Conservation (phyloP, 1,140 invertebrate genomes). For the Harlomillsia oculata region DNA sequence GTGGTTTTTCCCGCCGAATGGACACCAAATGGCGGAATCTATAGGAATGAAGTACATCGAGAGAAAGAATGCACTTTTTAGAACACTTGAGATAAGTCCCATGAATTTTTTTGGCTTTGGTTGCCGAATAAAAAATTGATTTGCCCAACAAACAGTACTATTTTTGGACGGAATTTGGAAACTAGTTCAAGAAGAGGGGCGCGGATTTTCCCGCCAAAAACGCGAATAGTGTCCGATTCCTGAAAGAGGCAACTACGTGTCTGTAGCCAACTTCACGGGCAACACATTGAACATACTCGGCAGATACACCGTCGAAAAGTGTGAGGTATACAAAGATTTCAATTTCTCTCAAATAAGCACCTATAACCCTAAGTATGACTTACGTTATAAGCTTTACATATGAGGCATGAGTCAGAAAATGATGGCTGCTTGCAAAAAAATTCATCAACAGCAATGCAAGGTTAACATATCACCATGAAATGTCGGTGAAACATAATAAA, state of each 20-base stretch:
- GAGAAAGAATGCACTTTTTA: not conserved
- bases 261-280: not conserved
- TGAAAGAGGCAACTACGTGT: slow-evolving; percentile 4
- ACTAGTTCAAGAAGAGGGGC: slow-evolving; percentile 5
- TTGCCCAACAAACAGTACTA: not conserved
- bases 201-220: not conserved
- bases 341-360: too few relatives aligned
- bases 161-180: slow-evolving; percentile 7
- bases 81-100: not conserved
- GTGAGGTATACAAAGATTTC: too few relatives aligned
- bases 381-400: too few relatives aligned
- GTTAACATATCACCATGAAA: too few relatives aligned
- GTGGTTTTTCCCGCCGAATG: too few relatives aligned
- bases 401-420: too few relatives aligned
- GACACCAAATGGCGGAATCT: not conserved
- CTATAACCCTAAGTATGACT: too few relatives aligned
- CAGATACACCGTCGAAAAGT: too few relatives aligned
- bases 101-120: slow-evolving; percentile 3
- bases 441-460: too few relatives aligned
- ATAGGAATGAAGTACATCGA: not conserved
- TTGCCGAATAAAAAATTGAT: not conserved
- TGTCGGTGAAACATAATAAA: too few relatives aligned
- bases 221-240: not conserved
- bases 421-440: too few relatives aligned
- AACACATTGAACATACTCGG: not conserved